phyloP scores from a whole-genome alignment of 1,140 invertebrate genomes.

The Ceratosolen fusciceps region DNA sequence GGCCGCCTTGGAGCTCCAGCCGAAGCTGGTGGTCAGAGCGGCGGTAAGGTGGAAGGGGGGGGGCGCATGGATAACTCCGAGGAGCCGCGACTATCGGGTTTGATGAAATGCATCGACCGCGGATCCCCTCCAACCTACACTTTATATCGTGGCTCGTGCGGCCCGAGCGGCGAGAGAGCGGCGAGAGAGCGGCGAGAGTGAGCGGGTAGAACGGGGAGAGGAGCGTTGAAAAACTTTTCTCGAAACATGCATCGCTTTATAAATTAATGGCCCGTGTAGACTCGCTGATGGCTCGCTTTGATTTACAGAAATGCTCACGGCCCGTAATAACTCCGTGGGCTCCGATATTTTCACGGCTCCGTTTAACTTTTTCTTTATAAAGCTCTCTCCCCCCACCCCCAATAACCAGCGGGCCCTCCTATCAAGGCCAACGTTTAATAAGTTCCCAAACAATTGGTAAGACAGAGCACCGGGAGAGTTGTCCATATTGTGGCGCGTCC shows the following conservation, averaged over 20 bases:
- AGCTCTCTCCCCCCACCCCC: not conserved
- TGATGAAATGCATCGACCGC: constrained; percentile 37
- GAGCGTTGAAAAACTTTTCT: too few species aligned
- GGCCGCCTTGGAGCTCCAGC: too few species aligned
- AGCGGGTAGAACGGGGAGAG: too few species aligned
- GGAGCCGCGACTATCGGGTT: not conserved
- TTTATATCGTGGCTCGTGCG: constrained; percentile 35
- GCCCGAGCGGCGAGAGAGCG: too few species aligned
- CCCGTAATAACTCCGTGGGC: not conserved
- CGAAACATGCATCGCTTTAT: constrained; percentile 20
- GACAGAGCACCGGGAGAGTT: too few species aligned
- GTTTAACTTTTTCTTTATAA: not conserved
- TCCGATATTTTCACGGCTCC: not conserved
- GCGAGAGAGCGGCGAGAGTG: too few species aligned
- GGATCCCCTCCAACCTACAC: not conserved
- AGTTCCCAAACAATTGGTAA: too few species aligned
- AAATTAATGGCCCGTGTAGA: constrained; percentile 12
- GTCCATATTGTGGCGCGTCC: too few species aligned
- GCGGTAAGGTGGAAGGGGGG: not conserved
- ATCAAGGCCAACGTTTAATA: too few species aligned
- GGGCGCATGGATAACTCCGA: not conserved
- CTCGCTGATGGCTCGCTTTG: constrained; percentile 5
- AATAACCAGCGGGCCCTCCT: too few species aligned
- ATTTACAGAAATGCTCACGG: not conserved
- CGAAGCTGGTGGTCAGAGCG: constrained; percentile 11